A percentile compares a stretch with the other conserved stretches of the same genome.
phyloP scores from a whole-genome alignment of 1,140 invertebrate species.

The Lutraria rhynchaena region DNA sequence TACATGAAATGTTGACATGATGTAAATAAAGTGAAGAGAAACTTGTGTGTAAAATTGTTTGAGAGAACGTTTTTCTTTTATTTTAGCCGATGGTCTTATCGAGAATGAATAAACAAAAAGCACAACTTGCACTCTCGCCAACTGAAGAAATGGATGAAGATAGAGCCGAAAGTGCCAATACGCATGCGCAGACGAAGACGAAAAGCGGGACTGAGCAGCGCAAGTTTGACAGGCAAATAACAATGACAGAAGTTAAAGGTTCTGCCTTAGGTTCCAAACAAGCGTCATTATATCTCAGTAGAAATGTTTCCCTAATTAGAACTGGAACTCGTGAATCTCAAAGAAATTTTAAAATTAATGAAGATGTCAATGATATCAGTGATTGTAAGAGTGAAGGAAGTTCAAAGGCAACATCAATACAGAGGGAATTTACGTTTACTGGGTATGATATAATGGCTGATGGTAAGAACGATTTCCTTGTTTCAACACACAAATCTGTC shows the following conservation, averaged over 20 bases:
- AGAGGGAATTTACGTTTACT: slow-evolving; percentile 74
- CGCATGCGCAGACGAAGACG: not conserved
- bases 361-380: not conserved
- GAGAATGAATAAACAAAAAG: slow-evolving; percentile 15
- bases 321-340: not conserved
- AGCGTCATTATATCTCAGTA: slow-evolving; percentile 49
- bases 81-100: slow-evolving; percentile 19
- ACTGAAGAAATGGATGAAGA: slow-evolving; percentile 36
- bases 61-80: too few species aligned
- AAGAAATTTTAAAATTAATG: not conserved
- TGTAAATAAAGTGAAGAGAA: too few species aligned
- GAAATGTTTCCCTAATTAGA: slow-evolving; percentile 27
- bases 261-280: slow-evolving; percentile 36
- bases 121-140: not conserved
- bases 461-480: too few species aligned
- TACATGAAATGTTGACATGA: too few species aligned
- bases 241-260: slow-evolving; percentile 32
- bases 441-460: slow-evolving; percentile 77
- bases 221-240: not conserved
- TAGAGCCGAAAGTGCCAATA: not conserved
- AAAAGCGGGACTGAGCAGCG: not conserved
- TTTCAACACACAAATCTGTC: too few species aligned
- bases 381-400: slow-evolving; percentile 19
- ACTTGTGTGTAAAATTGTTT: too few species aligned
- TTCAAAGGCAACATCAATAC: not conserved